These are phyloP conservation scores for Caenorhabditis brenneri DNA, from an alignment of 1,140 invertebrate species.

Conservation along the genomic window DNA sequence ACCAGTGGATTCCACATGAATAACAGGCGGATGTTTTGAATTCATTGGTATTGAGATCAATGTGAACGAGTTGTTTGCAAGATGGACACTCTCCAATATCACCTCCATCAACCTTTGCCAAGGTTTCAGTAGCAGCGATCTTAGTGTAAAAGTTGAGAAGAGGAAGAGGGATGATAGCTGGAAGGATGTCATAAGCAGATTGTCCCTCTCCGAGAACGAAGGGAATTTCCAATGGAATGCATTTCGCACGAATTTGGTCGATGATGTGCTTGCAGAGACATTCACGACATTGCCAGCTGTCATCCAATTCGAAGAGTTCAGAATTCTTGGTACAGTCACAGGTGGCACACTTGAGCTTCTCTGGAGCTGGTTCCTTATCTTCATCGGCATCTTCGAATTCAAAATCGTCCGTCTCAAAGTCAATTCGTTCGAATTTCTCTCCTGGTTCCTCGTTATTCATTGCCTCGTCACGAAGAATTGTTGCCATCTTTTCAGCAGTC, in stretches of 20 bases:
- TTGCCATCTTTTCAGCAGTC: constrained; percentile 38
- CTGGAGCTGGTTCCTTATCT: not conserved
- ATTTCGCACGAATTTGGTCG: constrained; percentile 39
- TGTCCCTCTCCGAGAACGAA: constrained; percentile 37
- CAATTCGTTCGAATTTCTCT: constrained; percentile 46
- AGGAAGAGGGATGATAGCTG: constrained; percentile 48
- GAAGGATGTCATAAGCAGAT: constrained; percentile 47
- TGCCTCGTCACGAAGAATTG: constrained; percentile 41
- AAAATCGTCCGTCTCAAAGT: constrained; percentile 41
- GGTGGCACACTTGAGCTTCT: constrained; percentile 35
- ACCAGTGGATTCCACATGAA: constrained; percentile 43
- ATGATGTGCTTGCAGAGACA: constrained; percentile 42
- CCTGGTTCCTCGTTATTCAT: not conserved
- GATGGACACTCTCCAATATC: constrained; percentile 47
- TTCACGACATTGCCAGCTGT: constrained; percentile 48
- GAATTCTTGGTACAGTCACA: constrained; percentile 13
- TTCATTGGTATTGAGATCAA: constrained; percentile 6
- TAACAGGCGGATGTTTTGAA: constrained; percentile 24
- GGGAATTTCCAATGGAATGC: constrained; percentile 44
- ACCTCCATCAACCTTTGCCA: constrained; percentile 3
- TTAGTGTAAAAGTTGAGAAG: constrained; percentile 51
- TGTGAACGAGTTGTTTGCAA: constrained; percentile 36
- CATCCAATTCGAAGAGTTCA: constrained; percentile 52
- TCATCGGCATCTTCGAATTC: constrained; percentile 4
- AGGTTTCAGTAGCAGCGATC: constrained; percentile 33